phyloP scores from a whole-genome alignment of 2,797 vertebrate species.

The Calcarius lapponicus region DNA sequence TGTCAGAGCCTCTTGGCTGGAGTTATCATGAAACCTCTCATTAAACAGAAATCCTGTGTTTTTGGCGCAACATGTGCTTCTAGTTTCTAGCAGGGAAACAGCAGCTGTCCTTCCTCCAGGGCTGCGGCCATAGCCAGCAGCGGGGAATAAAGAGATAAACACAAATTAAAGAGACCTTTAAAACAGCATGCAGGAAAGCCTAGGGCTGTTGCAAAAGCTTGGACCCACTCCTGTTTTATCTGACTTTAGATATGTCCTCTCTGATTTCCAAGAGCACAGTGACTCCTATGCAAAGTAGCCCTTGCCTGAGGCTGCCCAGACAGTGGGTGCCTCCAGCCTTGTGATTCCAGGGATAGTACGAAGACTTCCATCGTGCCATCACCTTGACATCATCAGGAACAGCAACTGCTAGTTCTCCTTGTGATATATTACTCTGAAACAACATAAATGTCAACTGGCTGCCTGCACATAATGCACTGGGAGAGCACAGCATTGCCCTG shows the following conservation, averaged over 20 bases:
- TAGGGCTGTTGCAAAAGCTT: neutral
- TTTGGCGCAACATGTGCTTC: neutral
- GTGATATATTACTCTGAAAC: neutral
- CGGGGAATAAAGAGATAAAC: neutral
- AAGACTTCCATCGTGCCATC: neutral
- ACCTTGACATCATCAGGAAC: conserved; percentile 48
- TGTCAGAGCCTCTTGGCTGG: neutral
- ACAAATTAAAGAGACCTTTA: neutral
- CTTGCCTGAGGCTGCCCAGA: neutral
- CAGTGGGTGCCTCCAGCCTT: neutral
- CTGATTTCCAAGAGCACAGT: conserved; percentile 1
- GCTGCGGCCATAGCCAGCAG: neutral
- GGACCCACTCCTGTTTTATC: neutral
- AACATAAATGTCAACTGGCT: conserved; percentile 41
- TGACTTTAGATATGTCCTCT: neutral
- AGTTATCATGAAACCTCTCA: neutral
- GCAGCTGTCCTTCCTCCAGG: neutral
- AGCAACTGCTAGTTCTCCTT: conserved; percentile 39
- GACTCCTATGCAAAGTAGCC: neutral
- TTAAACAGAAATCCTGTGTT: neutral
- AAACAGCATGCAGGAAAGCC: neutral
- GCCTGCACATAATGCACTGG: neutral
- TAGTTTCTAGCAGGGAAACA: neutral
- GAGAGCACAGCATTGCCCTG: neutral
- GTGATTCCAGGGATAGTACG: neutral